These are phyloP conservation scores for Grammomys surdaster DNA, from an alignment of 2,113 vertebrate genomes.

Conservation along the genomic window DNA sequence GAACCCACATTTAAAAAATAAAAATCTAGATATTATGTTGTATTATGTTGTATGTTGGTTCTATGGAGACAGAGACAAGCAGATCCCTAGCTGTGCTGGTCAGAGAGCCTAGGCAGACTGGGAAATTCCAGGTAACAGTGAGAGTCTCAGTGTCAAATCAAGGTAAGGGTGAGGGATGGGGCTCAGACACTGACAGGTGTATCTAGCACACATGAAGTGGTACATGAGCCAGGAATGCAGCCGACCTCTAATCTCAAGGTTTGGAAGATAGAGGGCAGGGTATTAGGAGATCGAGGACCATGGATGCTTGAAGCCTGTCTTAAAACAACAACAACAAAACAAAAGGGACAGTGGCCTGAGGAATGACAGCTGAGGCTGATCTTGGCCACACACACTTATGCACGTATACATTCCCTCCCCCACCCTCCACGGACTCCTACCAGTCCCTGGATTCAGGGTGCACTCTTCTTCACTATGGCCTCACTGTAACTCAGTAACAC, in stretches of 20 bases:
- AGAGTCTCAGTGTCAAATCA: neutral
- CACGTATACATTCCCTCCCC: too few species aligned
- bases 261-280: neutral
- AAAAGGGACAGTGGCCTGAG: neutral
- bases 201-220: neutral
- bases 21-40: neutral
- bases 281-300: neutral
- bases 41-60: too few species aligned
- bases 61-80: neutral
- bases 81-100: neutral
- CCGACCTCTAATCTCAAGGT: too few species aligned
- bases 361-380: too few species aligned
- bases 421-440: neutral
- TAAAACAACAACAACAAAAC: neutral
- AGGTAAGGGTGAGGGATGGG: neutral
- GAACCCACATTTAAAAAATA: neutral
- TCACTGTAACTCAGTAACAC: neutral
- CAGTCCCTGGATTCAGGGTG: neutral
- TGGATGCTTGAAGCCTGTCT: neutral
- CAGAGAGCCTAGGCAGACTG: neutral
- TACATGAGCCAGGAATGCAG: neutral
- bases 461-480: neutral
- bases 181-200: neutral
- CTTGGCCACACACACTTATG: neutral
- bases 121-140: neutral